Conservation (phyloP, 2,113 vertebrate species). For the Oncorhynchus gorbuscha region DNA sequence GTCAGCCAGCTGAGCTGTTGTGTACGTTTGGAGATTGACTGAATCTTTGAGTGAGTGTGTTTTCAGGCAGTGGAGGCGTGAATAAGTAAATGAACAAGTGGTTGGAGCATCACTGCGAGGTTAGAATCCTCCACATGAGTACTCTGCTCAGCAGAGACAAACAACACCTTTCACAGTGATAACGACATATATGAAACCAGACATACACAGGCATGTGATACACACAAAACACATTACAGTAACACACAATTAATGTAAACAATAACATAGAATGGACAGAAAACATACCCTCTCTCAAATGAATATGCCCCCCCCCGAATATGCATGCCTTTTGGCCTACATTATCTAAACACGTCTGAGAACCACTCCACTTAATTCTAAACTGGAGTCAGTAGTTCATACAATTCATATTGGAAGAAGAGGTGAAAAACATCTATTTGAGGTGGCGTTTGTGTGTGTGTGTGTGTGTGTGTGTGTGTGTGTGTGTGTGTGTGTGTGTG, state of each 20-base stretch:
- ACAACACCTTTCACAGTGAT: conserved; percentile 15
- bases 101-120: background rate
- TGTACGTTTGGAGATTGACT: background rate
- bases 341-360: background rate
- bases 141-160: background rate
- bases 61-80: background rate
- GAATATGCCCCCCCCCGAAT: background rate
- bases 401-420: no score
- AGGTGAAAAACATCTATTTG: background rate
- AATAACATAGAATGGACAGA: background rate
- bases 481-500: background rate
- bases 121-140: background rate
- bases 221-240: background rate
- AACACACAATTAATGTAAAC: background rate
- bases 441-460: background rate
- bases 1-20: background rate
- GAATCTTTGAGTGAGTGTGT: background rate
- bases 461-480: background rate
- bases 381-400: background rate
- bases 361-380: background rate
- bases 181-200: background rate
- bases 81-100: conserved; percentile 15
- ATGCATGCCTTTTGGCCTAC: background rate
- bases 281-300: background rate
- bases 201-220: background rate